Evolutionary conservation across 2,113 vertebrate species (phyloP), one percentile per base, ranked within the genome.

Genomic region (Gymnorhina tibicen): DNA sequence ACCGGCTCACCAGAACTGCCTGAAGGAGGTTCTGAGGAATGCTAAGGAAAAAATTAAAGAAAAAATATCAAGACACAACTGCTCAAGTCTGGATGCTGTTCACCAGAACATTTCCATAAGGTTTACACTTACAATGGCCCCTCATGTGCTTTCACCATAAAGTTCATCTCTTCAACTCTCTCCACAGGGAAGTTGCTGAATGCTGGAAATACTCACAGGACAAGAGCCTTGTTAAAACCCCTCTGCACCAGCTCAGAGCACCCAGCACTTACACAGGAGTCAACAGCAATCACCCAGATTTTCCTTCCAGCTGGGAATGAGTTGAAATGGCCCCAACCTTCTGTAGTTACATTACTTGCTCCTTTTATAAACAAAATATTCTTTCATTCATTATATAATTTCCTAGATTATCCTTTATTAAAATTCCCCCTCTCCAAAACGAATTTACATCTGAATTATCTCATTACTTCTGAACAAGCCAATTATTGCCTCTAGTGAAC

Each of bases 381-480:
- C 96, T 77, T 93, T 94, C 93, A 93, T 89, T 94, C 67, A 87
- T 87, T 90, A 91, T 70, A 73, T 90, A 96, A 97, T 97, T 97
- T 92, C 96, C 91, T 91, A 95, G 97, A 98, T 97, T 97, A 97
- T 91, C 92, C 95, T 97, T 97, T 97, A 97, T 97, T 98, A 97
- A 91, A 97, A 97, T 96, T 89, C 91, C 59, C 64, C 91, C 85
- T 96, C 77, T 96, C 94, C 86, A 97, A 98, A 97, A 85, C n/a
- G 92, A 97, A 97, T 97, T 97, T 97, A 97, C 95, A 98, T 97
- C 95, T 98, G 89, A 98, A 98, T 98, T 97, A 97, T 93, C 89
- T 98, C 97, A 97, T 96, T 97, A 97, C 94, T 96, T 85, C 93
- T 97, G 95, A 98, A 97, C 91, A 97, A 98, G 83, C 90, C 97